Percentiles rank a stretch among this genome's conserved stretches.
Evolutionary conservation across 2,888 invertebrate genomes (phyloP).

Genomic region (Tinea pellionella): DNA sequence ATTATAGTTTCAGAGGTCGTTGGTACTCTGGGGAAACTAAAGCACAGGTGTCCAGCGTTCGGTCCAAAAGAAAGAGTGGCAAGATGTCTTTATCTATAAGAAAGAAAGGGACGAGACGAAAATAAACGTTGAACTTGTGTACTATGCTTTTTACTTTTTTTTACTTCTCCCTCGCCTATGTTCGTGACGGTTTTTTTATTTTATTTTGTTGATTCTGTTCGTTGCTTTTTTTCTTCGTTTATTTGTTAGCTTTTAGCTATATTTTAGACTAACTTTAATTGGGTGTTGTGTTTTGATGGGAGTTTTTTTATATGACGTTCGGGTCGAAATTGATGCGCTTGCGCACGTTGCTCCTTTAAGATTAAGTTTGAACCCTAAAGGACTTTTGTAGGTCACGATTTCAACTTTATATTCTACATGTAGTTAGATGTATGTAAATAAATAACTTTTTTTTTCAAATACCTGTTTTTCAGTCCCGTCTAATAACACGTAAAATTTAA

Average conservation of each 20-base stretch:
- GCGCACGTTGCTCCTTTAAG: slow-evolving; percentile 15
- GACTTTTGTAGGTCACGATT: background rate
- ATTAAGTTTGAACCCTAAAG: background rate
- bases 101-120: slow-evolving; percentile 55
- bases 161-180: slow-evolving; percentile 64
- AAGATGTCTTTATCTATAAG: slow-evolving; percentile 27
- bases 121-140: slow-evolving; percentile 70
- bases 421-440: too few relatives aligned
- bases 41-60: slow-evolving; percentile 71
- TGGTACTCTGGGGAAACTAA: slow-evolving; percentile 70
- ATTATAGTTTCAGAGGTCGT: slow-evolving; percentile 54
- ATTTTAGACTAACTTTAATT: slow-evolving; percentile 42
- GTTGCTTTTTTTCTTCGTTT: slow-evolving; percentile 58
- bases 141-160: slow-evolving; percentile 49
- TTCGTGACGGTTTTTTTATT: slow-evolving; percentile 64
- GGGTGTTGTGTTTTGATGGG: slow-evolving; percentile 18
- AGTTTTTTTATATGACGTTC: slow-evolving; percentile 10
- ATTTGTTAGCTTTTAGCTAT: slow-evolving; percentile 55
- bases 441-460: too few relatives aligned
- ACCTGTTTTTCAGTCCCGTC: too few relatives aligned
- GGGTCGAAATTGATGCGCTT: slow-evolving; percentile 13
- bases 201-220: slow-evolving; percentile 53
- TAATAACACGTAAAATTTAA: too few relatives aligned
- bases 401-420: background rate
- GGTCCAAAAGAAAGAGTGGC: slow-evolving; percentile 43